Base-by-base conservation (phyloP, 1,140 invertebrate genomes). In the Leptinotarsa defecta region DNA sequence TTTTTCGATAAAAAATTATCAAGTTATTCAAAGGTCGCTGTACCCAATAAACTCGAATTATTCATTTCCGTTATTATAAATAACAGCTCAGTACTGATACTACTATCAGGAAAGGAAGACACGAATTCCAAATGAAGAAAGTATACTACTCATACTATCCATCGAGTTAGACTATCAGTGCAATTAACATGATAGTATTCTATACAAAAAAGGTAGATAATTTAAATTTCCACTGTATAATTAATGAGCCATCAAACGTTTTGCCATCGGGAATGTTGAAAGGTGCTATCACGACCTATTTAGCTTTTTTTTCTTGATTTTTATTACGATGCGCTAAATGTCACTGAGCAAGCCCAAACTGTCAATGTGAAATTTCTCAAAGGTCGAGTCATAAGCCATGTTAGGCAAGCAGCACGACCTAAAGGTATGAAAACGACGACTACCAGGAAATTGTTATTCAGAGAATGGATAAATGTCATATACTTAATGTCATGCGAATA, bases 381-480 rank as follows among this genome's bases (percentile, higher is more conserved):
- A 57, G 52, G 52, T 57, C 52, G 52, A 43, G 6, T 19, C 52
- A 57, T 57, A 57, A 57, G 15, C 52, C 52, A 19, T 57, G 52
- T 57, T 57, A 57, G 15, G n/a, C 52, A 57, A 57, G n/a, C 52
- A 19, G 52, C 52, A 57, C 52, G 52, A 57, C 52, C 52, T 57
- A 57, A 57, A 57, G 52, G 52, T 57, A 57, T 57, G n/a, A 57
- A n/a, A 57, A 57, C n/a, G n/a, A 13, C n/a, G 15, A 15, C 15
- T 57, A 57, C 52, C 52, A 15, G 52, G 17, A 57, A 57, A n/a
- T 57, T 17, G 17, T 57, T 57, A 57, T 19, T 57, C n/a, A 57
- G 52, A 57, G 13, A 15, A 57, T 17, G 6, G 52, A 57, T 57
- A 19, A 57, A 57, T 57, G 52, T 57, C 15, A 57, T 57, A 57